Evolutionary conservation across 2,888 invertebrate species (phyloP).

Genomic region (Parapristionchus giblindavisi): DNA sequence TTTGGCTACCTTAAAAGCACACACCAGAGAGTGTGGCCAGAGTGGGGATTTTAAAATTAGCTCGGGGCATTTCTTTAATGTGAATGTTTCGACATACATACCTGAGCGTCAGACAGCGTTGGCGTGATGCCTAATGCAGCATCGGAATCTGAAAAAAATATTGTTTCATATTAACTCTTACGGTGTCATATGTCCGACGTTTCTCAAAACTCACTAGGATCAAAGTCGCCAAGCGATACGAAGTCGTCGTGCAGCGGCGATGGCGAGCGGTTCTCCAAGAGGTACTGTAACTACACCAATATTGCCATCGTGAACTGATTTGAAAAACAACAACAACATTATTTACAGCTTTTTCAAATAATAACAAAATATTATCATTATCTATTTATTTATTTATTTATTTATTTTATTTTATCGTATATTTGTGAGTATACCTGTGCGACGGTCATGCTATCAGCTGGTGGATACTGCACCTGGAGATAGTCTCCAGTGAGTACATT

Average conservation of each 20-base stretch:
- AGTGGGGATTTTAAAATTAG: no score
- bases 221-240: slow-evolving; percentile 52
- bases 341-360: no score
- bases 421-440: neutral
- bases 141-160: slow-evolving; percentile 4
- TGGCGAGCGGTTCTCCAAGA: slow-evolving; percentile 38
- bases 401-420: neutral
- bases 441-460: slow-evolving; percentile 18
- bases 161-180: no score
- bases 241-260: slow-evolving; percentile 46
- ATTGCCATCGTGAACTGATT: neutral
- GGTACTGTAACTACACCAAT: neutral
- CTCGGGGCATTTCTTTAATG: no score
- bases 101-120: slow-evolving; percentile 82
- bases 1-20: no score
- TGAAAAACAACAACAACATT: no score
- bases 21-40: neutral
- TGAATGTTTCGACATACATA: slow-evolving; percentile 72
- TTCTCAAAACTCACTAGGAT: slow-evolving; percentile 50
- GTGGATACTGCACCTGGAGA: slow-evolving; percentile 40
- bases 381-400: neutral
- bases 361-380: no score
- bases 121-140: slow-evolving; percentile 59
- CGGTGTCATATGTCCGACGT: no score
- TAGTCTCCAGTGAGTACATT: slow-evolving; percentile 54